Evolutionary conservation across 2,888 invertebrate species (phyloP).

Genomic region (Cephus spinipes): DNA sequence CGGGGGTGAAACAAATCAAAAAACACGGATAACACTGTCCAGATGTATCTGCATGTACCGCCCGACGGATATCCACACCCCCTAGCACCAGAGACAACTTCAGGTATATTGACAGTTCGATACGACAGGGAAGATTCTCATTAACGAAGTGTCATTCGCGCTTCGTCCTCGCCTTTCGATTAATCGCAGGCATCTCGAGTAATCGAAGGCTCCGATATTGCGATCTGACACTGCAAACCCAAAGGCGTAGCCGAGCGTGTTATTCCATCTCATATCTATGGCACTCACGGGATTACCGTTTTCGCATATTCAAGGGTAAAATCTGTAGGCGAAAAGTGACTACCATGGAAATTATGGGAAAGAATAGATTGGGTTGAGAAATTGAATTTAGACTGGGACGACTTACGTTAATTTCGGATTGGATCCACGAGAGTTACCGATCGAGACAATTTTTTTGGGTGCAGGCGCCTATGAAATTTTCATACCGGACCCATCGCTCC

Average conservation of each 20-base stretch:
- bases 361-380: rapidly evolving
- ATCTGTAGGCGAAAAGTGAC: too few relatives aligned
- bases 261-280: too few relatives aligned
- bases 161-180: neutral
- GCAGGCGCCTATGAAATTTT: neutral
- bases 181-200: neutral
- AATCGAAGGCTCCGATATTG: neutral
- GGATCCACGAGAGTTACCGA: neutral
- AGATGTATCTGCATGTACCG: too few relatives aligned
- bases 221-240: neutral
- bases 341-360: too few relatives aligned
- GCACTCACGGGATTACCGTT: too few relatives aligned
- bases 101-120: neutral
- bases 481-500: neutral
- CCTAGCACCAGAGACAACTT: neutral
- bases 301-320: too few relatives aligned
- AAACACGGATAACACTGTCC: neutral
- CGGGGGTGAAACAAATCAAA: neutral
- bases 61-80: too few relatives aligned
- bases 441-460: neutral
- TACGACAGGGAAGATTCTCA: neutral
- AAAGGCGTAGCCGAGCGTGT: too few relatives aligned
- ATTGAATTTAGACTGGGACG: too few relatives aligned
- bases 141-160: neutral
- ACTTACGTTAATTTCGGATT: neutral